Evolutionary conservation across 92 coral and sea anemone genomes (phyloP).

Genomic region (Parazoanthus darwini): DNA sequence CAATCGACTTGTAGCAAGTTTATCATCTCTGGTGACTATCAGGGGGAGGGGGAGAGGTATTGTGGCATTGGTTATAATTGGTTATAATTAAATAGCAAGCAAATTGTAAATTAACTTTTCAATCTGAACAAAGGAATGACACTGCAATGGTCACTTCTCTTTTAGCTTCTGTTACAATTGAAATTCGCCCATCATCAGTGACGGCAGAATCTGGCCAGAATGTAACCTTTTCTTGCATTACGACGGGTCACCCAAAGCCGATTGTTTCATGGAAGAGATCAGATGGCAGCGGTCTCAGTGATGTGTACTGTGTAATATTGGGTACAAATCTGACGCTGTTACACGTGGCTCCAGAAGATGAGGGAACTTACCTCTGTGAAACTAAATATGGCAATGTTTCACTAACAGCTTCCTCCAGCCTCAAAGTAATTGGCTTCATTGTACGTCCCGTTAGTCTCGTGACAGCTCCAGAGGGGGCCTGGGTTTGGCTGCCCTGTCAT

Average conservation of each 20-base stretch:
- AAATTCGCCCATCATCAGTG: not conserved
- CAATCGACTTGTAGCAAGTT: too few species aligned
- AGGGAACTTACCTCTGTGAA: not conserved
- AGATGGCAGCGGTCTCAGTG: not conserved
- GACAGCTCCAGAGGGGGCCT: not conserved
- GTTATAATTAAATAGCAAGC: too few species aligned
- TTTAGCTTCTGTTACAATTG: not conserved
- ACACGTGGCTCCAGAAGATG: not conserved
- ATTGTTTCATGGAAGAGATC: not conserved
- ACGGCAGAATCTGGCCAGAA: not conserved
- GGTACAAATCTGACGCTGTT: not conserved
- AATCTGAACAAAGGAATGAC: too few species aligned
- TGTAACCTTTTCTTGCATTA: not conserved
- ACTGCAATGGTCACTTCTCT: not conserved
- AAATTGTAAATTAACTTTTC: too few species aligned
- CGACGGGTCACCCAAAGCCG: not conserved
- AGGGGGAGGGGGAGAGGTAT: too few species aligned
- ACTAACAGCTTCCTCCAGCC: not conserved
- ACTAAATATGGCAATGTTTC: not conserved
- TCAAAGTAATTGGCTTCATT: not conserved
- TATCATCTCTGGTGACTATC: too few species aligned
- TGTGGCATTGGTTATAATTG: too few species aligned
- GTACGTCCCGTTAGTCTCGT: not conserved
- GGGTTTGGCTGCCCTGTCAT: not conserved
- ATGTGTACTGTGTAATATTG: not conserved